These are phyloP conservation scores for Pyrgilauda ruficollis DNA, from an alignment of 2,113 vertebrate species.

Conservation along the genomic window DNA sequence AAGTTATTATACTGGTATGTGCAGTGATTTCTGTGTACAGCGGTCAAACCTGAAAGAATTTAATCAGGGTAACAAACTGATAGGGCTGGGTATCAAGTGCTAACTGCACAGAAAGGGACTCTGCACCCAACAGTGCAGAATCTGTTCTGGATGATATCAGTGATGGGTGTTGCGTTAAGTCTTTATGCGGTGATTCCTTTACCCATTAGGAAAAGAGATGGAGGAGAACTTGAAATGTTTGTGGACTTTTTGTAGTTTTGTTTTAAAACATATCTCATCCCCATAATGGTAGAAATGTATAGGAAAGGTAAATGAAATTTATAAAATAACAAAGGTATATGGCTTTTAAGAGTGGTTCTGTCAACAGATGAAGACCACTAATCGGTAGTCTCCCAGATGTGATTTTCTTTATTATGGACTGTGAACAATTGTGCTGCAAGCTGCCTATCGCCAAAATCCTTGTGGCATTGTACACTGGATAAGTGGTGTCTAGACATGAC, in stretches of 20 bases:
- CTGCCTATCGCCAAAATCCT: neutral
- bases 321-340: neutral
- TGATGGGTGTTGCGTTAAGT: neutral
- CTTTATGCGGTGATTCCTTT: neutral
- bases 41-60: neutral
- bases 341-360: neutral
- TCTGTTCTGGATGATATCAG: neutral
- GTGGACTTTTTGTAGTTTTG: neutral
- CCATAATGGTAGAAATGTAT: neutral
- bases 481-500: neutral
- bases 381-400: neutral
- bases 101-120: neutral
- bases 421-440: neutral
- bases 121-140: neutral
- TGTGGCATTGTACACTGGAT: neutral
- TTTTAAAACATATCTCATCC: neutral
- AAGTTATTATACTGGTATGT: neutral
- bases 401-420: neutral
- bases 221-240: neutral
- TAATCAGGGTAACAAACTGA: neutral
- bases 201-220: neutral
- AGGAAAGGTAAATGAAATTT: neutral
- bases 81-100: neutral
- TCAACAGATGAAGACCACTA: neutral
- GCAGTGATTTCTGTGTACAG: neutral